These are phyloP conservation scores for Anguilla rostrata DNA, from an alignment of 2,113 vertebrate genomes.

Conservation along the genomic window DNA sequence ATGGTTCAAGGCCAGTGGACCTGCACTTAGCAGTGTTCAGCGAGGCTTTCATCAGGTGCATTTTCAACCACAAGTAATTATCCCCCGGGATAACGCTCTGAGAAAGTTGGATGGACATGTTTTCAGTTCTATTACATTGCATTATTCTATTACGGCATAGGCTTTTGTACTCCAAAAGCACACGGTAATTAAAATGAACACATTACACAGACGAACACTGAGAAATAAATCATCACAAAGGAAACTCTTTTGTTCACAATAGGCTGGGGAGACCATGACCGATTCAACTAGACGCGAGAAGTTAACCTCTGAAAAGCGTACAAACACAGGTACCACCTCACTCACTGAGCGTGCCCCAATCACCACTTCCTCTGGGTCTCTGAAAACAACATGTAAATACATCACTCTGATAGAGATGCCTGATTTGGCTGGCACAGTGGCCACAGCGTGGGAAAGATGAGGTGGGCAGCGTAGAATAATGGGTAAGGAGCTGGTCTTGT, in stretches of 20 bases:
- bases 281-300: constrained; percentile 36
- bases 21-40: too few species aligned
- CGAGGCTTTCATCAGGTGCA: too few species aligned
- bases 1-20: too few species aligned
- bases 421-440: constrained; percentile 55
- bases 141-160: too few species aligned
- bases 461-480: constrained; percentile 28
- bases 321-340: constrained; percentile 24
- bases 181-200: background rate
- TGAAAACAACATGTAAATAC: constrained; percentile 16
- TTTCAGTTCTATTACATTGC: too few species aligned
- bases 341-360: constrained; percentile 18
- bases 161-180: too few species aligned
- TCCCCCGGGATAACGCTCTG: too few species aligned
- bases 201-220: background rate
- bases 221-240: background rate
- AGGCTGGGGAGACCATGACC: background rate
- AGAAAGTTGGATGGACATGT: too few species aligned
- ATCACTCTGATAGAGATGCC: constrained; percentile 22
- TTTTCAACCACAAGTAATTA: too few species aligned
- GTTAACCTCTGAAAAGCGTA: constrained; percentile 41
- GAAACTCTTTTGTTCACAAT: background rate
- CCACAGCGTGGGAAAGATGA: constrained; percentile 59
- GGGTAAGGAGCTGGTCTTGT: too few species aligned
- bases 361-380: constrained; percentile 20